Conservation (phyloP, 2,888 invertebrate genomes). For the Cantharis rustica region DNA sequence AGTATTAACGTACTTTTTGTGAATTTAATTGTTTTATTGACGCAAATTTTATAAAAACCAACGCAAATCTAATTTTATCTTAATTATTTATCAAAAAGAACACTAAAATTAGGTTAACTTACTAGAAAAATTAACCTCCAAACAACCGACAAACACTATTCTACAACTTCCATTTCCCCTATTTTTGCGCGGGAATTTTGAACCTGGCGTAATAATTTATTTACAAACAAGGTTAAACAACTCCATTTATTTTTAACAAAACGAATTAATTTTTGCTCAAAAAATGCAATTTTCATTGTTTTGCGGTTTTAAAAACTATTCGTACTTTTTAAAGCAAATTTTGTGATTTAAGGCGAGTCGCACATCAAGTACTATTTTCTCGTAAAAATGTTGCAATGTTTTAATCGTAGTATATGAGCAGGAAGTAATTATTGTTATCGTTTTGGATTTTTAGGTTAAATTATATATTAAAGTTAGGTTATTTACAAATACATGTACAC, state of each 20-base stretch:
- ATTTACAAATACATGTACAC: neutral
- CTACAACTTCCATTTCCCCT: slow-evolving; percentile 16
- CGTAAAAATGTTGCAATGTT: neutral
- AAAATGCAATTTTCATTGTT: neutral
- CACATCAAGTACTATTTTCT: neutral
- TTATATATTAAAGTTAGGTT: neutral
- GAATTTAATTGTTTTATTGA: neutral
- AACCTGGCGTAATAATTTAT: slow-evolving; percentile 35
- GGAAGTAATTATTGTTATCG: neutral
- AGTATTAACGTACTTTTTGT: neutral
- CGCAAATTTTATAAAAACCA: neutral
- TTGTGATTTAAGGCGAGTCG: neutral
- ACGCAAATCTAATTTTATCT: neutral
- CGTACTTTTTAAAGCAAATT: neutral
- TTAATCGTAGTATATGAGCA: neutral
- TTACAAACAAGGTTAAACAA: slow-evolving; percentile 37
- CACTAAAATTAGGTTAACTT: slow-evolving; percentile 52
- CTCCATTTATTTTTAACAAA: neutral
- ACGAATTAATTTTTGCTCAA: neutral
- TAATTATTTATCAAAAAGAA: neutral
- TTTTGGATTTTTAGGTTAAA: slow-evolving; percentile 27
- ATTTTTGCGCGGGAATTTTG: slow-evolving; percentile 46
- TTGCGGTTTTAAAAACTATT: neutral
- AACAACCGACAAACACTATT: slow-evolving; percentile 28
- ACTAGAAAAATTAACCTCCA: slow-evolving; percentile 49